phyloP scores from a whole-genome alignment of 2,888 invertebrate species.

The Dendrolimus houi region DNA sequence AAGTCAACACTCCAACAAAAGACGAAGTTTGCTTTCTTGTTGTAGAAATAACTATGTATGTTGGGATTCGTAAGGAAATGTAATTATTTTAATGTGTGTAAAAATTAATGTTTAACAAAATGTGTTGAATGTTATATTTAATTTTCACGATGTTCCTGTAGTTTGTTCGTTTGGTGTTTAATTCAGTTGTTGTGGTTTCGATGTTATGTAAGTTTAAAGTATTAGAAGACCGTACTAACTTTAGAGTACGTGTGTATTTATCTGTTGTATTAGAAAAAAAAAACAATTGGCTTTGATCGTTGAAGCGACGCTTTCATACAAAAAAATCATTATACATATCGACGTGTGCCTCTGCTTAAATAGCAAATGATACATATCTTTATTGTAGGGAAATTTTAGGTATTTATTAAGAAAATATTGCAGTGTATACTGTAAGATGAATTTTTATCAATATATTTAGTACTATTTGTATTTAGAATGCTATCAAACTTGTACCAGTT shows the following conservation, averaged over 20 bases:
- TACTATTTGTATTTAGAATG: conserved; percentile 56
- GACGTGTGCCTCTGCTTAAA: conserved; percentile 73
- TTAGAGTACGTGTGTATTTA: conserved; percentile 31
- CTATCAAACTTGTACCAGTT: conserved; percentile 65
- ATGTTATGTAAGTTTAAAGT: conserved; percentile 16
- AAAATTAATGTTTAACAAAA: conserved; percentile 6
- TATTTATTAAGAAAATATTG: conserved; percentile 51
- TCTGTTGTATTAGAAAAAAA: conserved; percentile 25
- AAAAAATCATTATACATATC: conserved; percentile 66
- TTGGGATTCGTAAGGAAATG: too few species aligned
- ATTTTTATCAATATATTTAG: conserved; percentile 66
- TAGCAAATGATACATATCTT: conserved; percentile 70
- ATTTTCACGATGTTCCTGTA: conserved; percentile 53
- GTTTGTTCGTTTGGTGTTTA: conserved; percentile 36
- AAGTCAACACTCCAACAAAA: too few species aligned
- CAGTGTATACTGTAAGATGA: conserved; percentile 60
- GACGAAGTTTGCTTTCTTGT: too few species aligned
- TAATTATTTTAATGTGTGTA: too few species aligned
- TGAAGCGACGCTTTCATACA: conserved; percentile 58
- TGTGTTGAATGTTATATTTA: conserved; percentile 32
- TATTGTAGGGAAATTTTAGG: conserved; percentile 63
- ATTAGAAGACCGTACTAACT: conserved; percentile 16
- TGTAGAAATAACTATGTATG: too few species aligned
- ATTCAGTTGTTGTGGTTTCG: conserved; percentile 30
- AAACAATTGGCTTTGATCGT: conserved; percentile 50